Evolutionary conservation across 1,140 invertebrate species (phyloP).

Genomic region (Drosophila sucinea): DNA sequence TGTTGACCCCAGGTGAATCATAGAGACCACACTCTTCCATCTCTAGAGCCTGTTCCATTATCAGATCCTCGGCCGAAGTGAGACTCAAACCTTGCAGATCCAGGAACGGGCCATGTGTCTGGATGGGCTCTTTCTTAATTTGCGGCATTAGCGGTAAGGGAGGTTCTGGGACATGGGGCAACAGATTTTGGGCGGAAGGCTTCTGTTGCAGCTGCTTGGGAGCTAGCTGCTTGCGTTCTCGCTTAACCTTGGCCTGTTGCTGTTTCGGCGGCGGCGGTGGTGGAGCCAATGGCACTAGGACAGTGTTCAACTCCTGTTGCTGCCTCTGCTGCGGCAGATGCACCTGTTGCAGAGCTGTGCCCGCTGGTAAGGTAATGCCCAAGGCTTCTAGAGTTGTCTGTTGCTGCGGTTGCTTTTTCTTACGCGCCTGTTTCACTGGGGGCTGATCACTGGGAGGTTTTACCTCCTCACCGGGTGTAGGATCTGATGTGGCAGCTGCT

Average conservation of each 20-base stretch:
- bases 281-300: conserved; percentile 28
- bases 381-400: conserved; percentile 65
- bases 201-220: conserved; percentile 76
- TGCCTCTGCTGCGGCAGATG: conserved; percentile 33
- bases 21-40: conserved; percentile 80
- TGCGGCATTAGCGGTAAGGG: conserved; percentile 35
- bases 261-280: conserved; percentile 49
- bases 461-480: conserved; percentile 24
- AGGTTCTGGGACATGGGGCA: conserved; percentile 4
- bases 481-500: conserved; percentile 17
- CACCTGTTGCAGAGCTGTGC: conserved; percentile 64
- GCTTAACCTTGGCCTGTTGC: conserved; percentile 70
- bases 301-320: conserved; percentile 33
- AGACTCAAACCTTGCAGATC: conserved; percentile 74
- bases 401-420: conserved; percentile 71
- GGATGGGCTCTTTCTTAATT: conserved; percentile 71
- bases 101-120: conserved; percentile 50
- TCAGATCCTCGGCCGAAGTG: conserved; percentile 80
- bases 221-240: conserved; percentile 70
- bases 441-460: conserved; percentile 18
- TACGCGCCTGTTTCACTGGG: conserved; percentile 54
- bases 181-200: conserved; percentile 25
- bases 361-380: conserved; percentile 66
- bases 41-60: conserved; percentile 81
- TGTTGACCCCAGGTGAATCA: conserved; percentile 46